Evolutionary conservation across 37 sponge, comb jelly and placozoan genomes (phyloP), one percentile per base, ranked within the genome.

Genomic region (Diacarnus erythraeanus): DNA sequence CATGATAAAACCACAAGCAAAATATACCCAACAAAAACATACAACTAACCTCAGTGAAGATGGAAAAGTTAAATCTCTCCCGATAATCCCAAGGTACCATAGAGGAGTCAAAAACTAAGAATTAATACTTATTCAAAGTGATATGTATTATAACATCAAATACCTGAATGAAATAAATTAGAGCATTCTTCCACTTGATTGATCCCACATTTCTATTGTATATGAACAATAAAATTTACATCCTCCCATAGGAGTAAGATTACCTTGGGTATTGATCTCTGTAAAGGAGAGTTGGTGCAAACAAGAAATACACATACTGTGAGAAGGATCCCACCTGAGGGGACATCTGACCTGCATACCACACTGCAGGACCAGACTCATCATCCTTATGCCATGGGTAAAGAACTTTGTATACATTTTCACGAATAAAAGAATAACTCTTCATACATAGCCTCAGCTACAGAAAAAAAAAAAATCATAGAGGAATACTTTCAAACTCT

Each of bases 201-300:
- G 72, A 72, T 17, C 78, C 85, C 20, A 20, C 23, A 27, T 58
- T 76, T 47, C 78, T 77, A 42, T 25, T 4, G 23, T 26, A 54
- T 9, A 83, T 12, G 90, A 86, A 38, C 51, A 51, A 1, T 85
- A 1, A 38, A 90, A 81, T 57, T 90, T 91, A 30, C 59, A 64
- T 10, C 83, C 88, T 42, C 78, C 88, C 75, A 88, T 88, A 34
- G 84, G 71, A n/a, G n/a, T n/a, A n/a, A n/a, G n/a, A n/a, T 15
- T 2, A 65, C 66, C 66, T 65, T 26, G 94, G 94, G 57, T 94
- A 94, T 36, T 80, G 56, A 64, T 94, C 91, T 35, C 94, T 82
- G 72, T 94, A 94, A 34, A 94, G 64, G 12, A 94, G 74, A 3
- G 88, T 94, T 6, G 94, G 94, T 25, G 38, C 61, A 71, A 90